Percentiles rank a stretch among this genome's conserved stretches.
phyloP scores from a whole-genome alignment of 2,888 invertebrate species.

The Palloptera scutellata region DNA sequence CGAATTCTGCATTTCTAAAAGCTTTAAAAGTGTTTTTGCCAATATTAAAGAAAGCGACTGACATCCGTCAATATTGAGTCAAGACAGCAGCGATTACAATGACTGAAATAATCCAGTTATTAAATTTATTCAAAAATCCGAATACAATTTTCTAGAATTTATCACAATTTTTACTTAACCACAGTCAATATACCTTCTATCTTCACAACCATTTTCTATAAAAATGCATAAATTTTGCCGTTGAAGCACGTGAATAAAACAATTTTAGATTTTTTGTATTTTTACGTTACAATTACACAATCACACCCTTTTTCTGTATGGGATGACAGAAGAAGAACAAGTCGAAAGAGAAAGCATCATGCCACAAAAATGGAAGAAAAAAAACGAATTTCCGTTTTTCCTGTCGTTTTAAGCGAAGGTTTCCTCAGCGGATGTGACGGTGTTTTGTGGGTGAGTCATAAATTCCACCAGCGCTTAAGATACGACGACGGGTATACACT shows the following conservation, averaged over 20 bases:
- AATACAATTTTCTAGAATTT: too few relatives aligned
- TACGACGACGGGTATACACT: constrained; percentile 2
- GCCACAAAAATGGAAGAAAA: constrained; percentile 1
- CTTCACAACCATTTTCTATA: constrained; percentile 17
- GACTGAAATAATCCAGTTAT: too few relatives aligned
- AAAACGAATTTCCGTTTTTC: constrained; percentile 39
- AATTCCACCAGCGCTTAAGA: constrained; percentile 28
- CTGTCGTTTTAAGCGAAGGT: constrained; percentile 45
- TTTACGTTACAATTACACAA: background rate
- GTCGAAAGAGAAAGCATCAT: background rate
- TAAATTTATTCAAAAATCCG: too few relatives aligned
- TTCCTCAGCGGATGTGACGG: constrained; percentile 43
- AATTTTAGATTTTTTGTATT: constrained; percentile 16
- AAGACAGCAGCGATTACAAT: background rate
- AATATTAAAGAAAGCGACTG: too few relatives aligned
- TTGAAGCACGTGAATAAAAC: constrained; percentile 23
- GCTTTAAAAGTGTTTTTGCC: too few relatives aligned
- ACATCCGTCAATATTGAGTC: too few relatives aligned
- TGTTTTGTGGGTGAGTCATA: constrained; percentile 35
- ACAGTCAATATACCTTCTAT: background rate
- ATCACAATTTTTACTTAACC: too few relatives aligned
- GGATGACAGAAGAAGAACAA: background rate
- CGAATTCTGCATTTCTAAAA: too few relatives aligned
- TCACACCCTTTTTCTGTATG: background rate
- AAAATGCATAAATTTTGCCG: constrained; percentile 29